Evolutionary conservation across 2,888 invertebrate genomes (phyloP).

Genomic region (Synergus gifuensis): DNA sequence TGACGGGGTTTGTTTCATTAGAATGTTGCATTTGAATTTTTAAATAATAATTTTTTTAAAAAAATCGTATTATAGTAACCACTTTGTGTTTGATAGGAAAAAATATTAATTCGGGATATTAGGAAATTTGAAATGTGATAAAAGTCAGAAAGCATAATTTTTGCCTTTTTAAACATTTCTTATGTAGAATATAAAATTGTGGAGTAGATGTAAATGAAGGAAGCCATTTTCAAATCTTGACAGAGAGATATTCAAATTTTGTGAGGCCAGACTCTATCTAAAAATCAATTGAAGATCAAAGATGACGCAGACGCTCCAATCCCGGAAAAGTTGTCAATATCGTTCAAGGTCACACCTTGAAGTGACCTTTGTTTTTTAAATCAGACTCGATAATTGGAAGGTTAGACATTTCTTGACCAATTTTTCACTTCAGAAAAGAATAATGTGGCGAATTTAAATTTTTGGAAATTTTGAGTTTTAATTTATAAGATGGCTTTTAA

Average conservation of each 20-base stretch:
- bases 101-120: too few relatives aligned
- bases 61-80: too few relatives aligned
- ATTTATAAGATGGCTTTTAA: background rate
- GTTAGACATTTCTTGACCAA: too few relatives aligned
- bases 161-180: background rate
- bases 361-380: background rate
- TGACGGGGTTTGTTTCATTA: constrained; percentile 49
- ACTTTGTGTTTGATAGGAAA: too few relatives aligned
- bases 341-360: background rate
- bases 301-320: background rate
- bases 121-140: too few relatives aligned
- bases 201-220: background rate
- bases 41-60: too few relatives aligned
- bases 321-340: background rate
- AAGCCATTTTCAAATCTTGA: background rate
- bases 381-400: background rate
- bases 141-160: background rate
- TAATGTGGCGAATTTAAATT: too few relatives aligned
- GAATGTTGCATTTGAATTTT: too few relatives aligned
- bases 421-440: too few relatives aligned
- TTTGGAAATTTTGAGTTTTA: background rate
- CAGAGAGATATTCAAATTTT: background rate
- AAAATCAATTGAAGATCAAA: background rate
- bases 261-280: background rate
- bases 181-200: background rate